Percentiles rank a stretch among this genome's conserved stretches.
These are phyloP conservation scores for Ectobius pallidus DNA, from an alignment of 2,888 invertebrate species.

Conservation along the genomic window DNA sequence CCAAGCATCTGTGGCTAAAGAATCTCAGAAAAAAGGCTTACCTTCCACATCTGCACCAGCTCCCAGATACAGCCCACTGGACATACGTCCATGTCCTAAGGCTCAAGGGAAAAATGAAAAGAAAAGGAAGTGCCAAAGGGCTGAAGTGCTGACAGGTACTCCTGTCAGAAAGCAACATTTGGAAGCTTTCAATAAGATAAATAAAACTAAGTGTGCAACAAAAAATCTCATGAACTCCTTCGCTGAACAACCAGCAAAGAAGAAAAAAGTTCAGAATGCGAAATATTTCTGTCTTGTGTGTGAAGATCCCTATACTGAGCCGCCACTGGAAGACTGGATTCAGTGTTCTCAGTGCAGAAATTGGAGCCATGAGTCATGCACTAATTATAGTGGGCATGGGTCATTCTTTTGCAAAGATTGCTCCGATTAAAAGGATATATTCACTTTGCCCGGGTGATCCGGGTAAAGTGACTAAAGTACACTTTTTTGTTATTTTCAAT, in stretches of 20 bases:
- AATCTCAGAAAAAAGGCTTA: too few species aligned
- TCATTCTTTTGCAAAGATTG: not conserved
- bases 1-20: too few species aligned
- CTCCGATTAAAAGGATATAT: not conserved
- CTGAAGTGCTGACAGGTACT: not conserved
- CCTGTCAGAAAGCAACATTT: not conserved
- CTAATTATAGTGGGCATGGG: not conserved
- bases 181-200: not conserved
- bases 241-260: not conserved
- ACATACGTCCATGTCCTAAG: not conserved
- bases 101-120: not conserved
- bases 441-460: not conserved
- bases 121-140: not conserved
- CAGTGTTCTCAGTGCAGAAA: not conserved
- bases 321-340: not conserved
- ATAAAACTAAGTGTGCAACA: not conserved
- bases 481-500: not conserved
- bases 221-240: not conserved
- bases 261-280: too few species aligned
- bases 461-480: not conserved
- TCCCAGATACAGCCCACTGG: not conserved
- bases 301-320: not conserved
- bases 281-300: not conserved
- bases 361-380: not conserved
- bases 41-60: not conserved